These are phyloP conservation scores for Abrostola triplasia DNA, from an alignment of 2,888 invertebrate genomes.

Conservation along the genomic window DNA sequence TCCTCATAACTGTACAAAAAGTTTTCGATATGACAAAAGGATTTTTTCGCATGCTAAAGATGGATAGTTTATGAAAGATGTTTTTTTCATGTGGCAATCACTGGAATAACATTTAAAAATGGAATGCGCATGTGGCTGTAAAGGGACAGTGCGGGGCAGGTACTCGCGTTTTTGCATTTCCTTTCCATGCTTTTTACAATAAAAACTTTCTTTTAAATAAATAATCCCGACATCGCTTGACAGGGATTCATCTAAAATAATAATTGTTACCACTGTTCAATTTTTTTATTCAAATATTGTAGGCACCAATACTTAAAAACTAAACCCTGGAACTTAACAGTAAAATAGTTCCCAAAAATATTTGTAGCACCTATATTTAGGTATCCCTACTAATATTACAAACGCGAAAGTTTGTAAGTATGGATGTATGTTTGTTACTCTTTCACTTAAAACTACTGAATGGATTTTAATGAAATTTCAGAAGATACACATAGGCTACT, in stretches of 20 bases:
- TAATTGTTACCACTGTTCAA: slow-evolving; percentile 67
- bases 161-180: slow-evolving; percentile 87
- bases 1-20: slow-evolving; percentile 68
- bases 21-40: slow-evolving; percentile 72
- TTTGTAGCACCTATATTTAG: too few species aligned
- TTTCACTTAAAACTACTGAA: too few species aligned
- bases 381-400: too few species aligned
- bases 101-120: slow-evolving; percentile 78
- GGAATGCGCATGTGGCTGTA: slow-evolving; percentile 84
- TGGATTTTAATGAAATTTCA: too few species aligned
- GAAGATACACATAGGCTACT: too few species aligned
- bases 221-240: slow-evolving; percentile 85
- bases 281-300: slow-evolving; percentile 32
- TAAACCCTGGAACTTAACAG: neutral
- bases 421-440: too few species aligned
- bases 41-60: slow-evolving; percentile 71
- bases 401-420: too few species aligned
- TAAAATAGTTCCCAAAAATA: too few species aligned
- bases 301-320: neutral
- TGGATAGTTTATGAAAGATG: slow-evolving; percentile 71
- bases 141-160: slow-evolving; percentile 85
- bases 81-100: slow-evolving; percentile 78
- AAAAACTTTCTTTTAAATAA: slow-evolving; percentile 89
- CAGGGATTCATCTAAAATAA: slow-evolving; percentile 86
- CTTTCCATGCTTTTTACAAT: slow-evolving; percentile 86